Percentiles rank a stretch among this genome's conserved stretches.
phyloP scores from a whole-genome alignment of 2,888 invertebrate species.

The Leptinotarsa haldemani region DNA sequence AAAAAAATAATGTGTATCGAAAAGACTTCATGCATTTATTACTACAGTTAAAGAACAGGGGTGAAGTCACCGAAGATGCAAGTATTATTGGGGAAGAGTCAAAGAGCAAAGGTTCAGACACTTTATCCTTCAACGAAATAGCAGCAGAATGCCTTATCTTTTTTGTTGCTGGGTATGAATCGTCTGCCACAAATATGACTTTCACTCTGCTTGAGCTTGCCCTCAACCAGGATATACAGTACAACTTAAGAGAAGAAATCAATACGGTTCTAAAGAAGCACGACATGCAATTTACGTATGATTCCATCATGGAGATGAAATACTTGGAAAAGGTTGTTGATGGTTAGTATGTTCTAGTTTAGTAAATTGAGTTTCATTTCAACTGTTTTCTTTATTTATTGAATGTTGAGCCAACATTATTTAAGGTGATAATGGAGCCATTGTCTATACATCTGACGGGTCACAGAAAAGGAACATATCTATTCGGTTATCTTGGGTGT shows the following conservation, averaged over 20 bases:
- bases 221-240: slow-evolving; percentile 47
- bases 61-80: slow-evolving; percentile 46
- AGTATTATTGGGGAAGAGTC: slow-evolving; percentile 15
- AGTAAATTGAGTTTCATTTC: not conserved
- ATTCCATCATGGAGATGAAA: slow-evolving; percentile 44
- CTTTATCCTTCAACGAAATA: slow-evolving; percentile 27
- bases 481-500: too few species aligned
- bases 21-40: slow-evolving; percentile 68
- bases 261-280: slow-evolving; percentile 41
- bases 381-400: not conserved
- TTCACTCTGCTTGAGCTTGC: slow-evolving; percentile 50
- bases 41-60: slow-evolving; percentile 63
- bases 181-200: slow-evolving; percentile 49
- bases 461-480: too few species aligned
- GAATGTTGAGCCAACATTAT: too few species aligned
- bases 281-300: slow-evolving; percentile 46
- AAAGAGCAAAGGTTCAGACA: slow-evolving; percentile 38
- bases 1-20: slow-evolving; percentile 58
- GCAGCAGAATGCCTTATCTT: slow-evolving; percentile 48
- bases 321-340: slow-evolving; percentile 64
- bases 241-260: slow-evolving; percentile 46
- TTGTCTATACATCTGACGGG: too few species aligned
- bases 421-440: too few species aligned
- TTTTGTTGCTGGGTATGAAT: slow-evolving; percentile 51
- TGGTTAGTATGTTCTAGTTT: slow-evolving; percentile 50